A percentile compares a stretch with the other conserved stretches of the same genome.
Evolutionary conservation across 1,140 invertebrate species (phyloP).

Genomic region (Linepithema humile): DNA sequence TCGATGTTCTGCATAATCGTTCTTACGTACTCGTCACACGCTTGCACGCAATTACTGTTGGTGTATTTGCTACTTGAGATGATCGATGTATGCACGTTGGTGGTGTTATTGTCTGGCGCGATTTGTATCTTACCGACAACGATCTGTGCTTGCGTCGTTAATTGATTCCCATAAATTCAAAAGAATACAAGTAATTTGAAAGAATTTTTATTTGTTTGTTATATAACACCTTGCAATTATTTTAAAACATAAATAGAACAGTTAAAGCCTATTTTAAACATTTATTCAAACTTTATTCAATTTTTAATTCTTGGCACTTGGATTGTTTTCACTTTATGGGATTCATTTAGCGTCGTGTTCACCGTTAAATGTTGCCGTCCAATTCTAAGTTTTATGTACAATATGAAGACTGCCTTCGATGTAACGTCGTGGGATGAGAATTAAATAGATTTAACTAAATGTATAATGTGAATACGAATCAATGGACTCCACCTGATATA

Average conservation of each 20-base stretch:
- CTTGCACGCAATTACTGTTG: conserved; percentile 50
- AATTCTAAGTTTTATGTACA: conserved; percentile 21
- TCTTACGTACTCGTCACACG: conserved; percentile 44
- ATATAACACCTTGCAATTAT: too few species aligned
- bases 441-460: conserved; percentile 27
- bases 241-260: too few species aligned
- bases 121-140: conserved; percentile 11
- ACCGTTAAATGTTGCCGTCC: conserved; percentile 4
- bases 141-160: neutral
- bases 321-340: neutral
- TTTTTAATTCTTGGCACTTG: neutral
- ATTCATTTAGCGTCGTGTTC: neutral
- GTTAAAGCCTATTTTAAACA: too few species aligned
- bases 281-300: neutral
- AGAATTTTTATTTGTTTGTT: too few species aligned
- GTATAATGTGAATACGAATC: conserved; percentile 21
- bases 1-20: conserved; percentile 50
- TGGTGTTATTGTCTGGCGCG: conserved; percentile 45
- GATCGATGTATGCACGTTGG: conserved; percentile 55
- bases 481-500: conserved; percentile 10
- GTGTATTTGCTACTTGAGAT: conserved; percentile 48
- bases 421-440: conserved; percentile 30
- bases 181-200: neutral
- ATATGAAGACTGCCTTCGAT: conserved; percentile 13
- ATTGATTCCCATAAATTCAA: conserved; percentile 8